These are phyloP conservation scores for Thera obeliscata DNA, from an alignment of 2,888 invertebrate species.

Conservation along the genomic window DNA sequence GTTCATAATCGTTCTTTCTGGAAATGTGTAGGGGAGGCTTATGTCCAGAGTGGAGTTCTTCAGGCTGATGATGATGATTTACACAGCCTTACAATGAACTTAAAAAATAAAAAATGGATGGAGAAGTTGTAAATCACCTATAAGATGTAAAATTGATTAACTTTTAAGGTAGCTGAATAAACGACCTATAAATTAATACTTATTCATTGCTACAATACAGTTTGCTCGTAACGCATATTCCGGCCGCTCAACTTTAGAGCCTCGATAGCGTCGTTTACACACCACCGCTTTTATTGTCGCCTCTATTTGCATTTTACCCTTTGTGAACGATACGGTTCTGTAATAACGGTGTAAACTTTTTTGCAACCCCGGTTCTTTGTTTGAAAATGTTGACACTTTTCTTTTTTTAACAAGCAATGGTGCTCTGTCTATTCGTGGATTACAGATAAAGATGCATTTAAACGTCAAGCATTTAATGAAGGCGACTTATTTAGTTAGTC, in stretches of 20 bases:
- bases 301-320: slow-evolving; percentile 42
- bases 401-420: slow-evolving; percentile 6
- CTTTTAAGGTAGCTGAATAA: not conserved
- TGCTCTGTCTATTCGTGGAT: too few relatives aligned
- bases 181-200: slow-evolving; percentile 26
- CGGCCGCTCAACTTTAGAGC: slow-evolving; percentile 35
- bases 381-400: not conserved
- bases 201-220: slow-evolving; percentile 28
- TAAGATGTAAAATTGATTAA: not conserved
- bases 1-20: too few relatives aligned
- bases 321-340: slow-evolving; percentile 35
- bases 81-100: too few relatives aligned
- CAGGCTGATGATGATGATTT: too few relatives aligned
- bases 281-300: slow-evolving; percentile 41
- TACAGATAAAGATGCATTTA: too few relatives aligned
- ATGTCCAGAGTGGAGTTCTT: too few relatives aligned
- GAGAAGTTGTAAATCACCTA: not conserved
- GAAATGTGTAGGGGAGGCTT: too few relatives aligned
- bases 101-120: too few relatives aligned
- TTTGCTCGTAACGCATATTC: slow-evolving; percentile 36
- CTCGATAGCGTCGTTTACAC: slow-evolving; percentile 43
- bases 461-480: too few relatives aligned
- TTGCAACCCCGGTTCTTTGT: slow-evolving; percentile 10
- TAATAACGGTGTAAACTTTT: slow-evolving; percentile 29
- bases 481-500: too few relatives aligned